phyloP scores from a whole-genome alignment of 2,113 vertebrate genomes.

The Sprattus sprattus region DNA sequence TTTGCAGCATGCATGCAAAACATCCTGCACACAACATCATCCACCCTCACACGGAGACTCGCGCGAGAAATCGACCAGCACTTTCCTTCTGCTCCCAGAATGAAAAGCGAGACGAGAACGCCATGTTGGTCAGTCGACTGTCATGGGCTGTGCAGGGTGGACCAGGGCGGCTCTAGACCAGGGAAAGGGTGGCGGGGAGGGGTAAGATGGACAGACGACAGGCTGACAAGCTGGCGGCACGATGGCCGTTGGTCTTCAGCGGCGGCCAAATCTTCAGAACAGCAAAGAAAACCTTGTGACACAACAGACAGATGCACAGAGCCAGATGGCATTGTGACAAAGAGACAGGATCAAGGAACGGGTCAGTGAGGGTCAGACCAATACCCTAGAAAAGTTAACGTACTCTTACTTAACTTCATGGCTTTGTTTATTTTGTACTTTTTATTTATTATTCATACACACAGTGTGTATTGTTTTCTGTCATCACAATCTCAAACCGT shows the following conservation, averaged over 20 bases:
- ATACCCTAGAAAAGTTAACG: neutral
- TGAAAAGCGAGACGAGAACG: constrained; percentile 95
- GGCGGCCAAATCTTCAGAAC: constrained; percentile 44
- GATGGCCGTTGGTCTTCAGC: constrained; percentile 26
- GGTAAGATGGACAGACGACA: constrained; percentile 33
- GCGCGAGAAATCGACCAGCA: constrained; percentile 67
- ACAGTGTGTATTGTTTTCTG: neutral
- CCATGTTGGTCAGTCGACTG: constrained; percentile 77
- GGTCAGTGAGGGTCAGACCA: neutral
- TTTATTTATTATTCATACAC: neutral
- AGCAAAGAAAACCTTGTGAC: constrained; percentile 6
- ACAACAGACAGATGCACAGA: neutral
- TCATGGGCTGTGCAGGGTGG: constrained; percentile 71
- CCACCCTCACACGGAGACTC: constrained; percentile 31
- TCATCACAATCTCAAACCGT: too few species aligned
- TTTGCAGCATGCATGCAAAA: neutral
- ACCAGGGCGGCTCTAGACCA: constrained; percentile 41
- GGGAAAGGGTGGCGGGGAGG: constrained; percentile 37
- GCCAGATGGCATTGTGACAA: neutral
- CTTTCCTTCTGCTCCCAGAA: constrained; percentile 99
- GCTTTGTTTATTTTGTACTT: too few species aligned
- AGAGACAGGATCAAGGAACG: neutral
- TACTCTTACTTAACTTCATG: neutral
- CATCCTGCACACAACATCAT: neutral
- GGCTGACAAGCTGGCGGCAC: constrained; percentile 29